phyloP scores from a whole-genome alignment of 2,797 vertebrate species.

The Enoplosus armatus region DNA sequence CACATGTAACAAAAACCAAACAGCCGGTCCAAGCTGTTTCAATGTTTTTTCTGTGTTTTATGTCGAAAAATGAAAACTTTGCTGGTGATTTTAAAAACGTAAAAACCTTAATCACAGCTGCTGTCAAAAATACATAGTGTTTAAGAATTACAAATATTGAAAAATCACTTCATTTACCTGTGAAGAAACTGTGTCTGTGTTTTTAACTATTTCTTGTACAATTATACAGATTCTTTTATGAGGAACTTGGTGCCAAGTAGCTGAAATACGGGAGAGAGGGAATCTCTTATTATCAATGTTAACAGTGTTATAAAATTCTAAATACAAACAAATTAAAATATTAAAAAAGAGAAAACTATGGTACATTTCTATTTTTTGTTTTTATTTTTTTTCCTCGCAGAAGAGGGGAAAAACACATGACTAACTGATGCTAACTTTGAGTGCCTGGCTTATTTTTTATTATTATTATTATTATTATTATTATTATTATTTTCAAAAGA shows the following conservation, averaged over 20 bases:
- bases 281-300: constrained; percentile 99
- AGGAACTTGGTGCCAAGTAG: constrained; percentile 99
- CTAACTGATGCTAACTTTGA: constrained; percentile 99
- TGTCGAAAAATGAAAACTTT: constrained; percentile 93
- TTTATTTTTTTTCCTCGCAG: constrained; percentile 78
- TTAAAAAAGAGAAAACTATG: constrained; percentile 99
- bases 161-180: constrained; percentile 98
- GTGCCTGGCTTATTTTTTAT: constrained; percentile 94
- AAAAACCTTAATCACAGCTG: constrained; percentile 97
- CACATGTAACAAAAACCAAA: constrained; percentile 92
- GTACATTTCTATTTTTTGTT: constrained; percentile 96
- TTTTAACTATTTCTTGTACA: constrained; percentile 99
- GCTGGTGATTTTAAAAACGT: constrained; percentile 98
- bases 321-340: constrained; percentile 99
- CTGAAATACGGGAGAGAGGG: constrained; percentile 96
- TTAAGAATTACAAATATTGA: constrained; percentile 98
- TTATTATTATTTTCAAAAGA: constrained; percentile 66
- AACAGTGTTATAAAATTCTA: constrained; percentile 99
- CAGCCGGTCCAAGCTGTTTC: constrained; percentile 94
- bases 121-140: constrained; percentile 99
- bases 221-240: constrained; percentile 99
- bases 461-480: constrained; percentile 54
- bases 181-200: constrained; percentile 99
- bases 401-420: constrained; percentile 78
- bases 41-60: constrained; percentile 99